These are phyloP conservation scores for Drosophila pectinifera DNA, from an alignment of 1,140 invertebrate species.

Conservation along the genomic window DNA sequence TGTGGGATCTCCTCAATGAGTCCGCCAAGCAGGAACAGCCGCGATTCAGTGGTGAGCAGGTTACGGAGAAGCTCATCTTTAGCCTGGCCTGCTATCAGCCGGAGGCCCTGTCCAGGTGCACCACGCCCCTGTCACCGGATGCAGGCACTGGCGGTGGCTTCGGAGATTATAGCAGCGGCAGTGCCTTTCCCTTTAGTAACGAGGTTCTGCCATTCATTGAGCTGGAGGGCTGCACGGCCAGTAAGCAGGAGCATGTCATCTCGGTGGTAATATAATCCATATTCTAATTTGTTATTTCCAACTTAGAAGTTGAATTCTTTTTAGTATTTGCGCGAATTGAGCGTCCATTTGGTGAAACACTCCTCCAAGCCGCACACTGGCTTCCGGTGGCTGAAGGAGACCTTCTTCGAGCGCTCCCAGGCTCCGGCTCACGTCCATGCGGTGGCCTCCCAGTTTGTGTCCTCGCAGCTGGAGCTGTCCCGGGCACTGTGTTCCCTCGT, in stretches of 20 bases:
- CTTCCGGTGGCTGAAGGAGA: constrained; percentile 84
- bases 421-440: constrained; percentile 92
- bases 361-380: constrained; percentile 85
- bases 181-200: constrained; percentile 84
- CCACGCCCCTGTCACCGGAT: constrained; percentile 92
- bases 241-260: constrained; percentile 94
- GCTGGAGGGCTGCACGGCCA: constrained; percentile 93
- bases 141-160: constrained; percentile 85
- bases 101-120: constrained; percentile 92
- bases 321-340: constrained; percentile 92
- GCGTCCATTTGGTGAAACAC: constrained; percentile 92
- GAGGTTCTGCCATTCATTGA: constrained; percentile 91
- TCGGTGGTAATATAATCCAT: constrained; percentile 88
- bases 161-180: constrained; percentile 84
- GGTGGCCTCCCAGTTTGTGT: constrained; percentile 91
- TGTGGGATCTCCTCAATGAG: constrained; percentile 90
- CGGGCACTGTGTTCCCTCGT: constrained; percentile 90
- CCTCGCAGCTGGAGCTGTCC: constrained; percentile 91
- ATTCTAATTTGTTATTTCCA: too few species aligned
- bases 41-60: constrained; percentile 89
- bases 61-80: constrained; percentile 90
- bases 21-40: constrained; percentile 86
- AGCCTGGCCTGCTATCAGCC: constrained; percentile 93
- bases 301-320: not conserved
- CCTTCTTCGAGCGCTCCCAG: constrained; percentile 85